Evolutionary conservation across 1,140 invertebrate genomes (phyloP).

Genomic region (Brachionus calyciflorus): DNA sequence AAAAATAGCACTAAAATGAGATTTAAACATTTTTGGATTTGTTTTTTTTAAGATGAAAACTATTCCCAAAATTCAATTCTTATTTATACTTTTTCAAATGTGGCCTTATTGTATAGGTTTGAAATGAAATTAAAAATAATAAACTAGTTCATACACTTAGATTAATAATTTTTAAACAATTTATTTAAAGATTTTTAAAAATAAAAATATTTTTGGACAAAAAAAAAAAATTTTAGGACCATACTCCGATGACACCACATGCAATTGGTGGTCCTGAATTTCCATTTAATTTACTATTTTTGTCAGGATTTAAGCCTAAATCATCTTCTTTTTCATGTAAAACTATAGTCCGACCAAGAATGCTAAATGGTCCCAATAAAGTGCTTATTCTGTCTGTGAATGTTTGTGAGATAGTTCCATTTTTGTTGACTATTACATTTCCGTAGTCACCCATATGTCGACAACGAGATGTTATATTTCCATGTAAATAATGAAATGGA

Average conservation of each 20-base stretch:
- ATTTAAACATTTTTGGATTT: too few relatives aligned
- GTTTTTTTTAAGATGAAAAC: too few relatives aligned
- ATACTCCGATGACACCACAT: conserved; percentile 85
- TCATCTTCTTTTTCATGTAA: conserved; percentile 90
- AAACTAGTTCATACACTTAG: too few relatives aligned
- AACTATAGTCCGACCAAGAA: conserved; percentile 56
- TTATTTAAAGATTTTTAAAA: background rate
- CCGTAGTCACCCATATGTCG: conserved; percentile 87
- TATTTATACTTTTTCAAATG: too few relatives aligned
- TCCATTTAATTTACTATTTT: conserved; percentile 88
- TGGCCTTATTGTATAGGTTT: too few relatives aligned
- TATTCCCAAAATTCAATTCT: too few relatives aligned
- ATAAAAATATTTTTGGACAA: background rate
- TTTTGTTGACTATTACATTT: conserved; percentile 71
- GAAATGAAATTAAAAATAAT: too few relatives aligned
- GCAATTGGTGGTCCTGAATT: conserved; percentile 92
- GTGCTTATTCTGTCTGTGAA: conserved; percentile 72
- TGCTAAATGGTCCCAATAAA: conserved; percentile 70
- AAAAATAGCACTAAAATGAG: too few relatives aligned
- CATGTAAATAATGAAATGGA: conserved; percentile 48
- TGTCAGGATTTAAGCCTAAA: conserved; percentile 77
- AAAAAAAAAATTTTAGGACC: conserved; percentile 40
- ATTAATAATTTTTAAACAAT: too few relatives aligned
- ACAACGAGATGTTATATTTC: conserved; percentile 52
- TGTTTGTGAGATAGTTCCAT: conserved; percentile 47